phyloP scores from a whole-genome alignment of 2,888 invertebrate species.

The Temnothorax ravouxi region DNA sequence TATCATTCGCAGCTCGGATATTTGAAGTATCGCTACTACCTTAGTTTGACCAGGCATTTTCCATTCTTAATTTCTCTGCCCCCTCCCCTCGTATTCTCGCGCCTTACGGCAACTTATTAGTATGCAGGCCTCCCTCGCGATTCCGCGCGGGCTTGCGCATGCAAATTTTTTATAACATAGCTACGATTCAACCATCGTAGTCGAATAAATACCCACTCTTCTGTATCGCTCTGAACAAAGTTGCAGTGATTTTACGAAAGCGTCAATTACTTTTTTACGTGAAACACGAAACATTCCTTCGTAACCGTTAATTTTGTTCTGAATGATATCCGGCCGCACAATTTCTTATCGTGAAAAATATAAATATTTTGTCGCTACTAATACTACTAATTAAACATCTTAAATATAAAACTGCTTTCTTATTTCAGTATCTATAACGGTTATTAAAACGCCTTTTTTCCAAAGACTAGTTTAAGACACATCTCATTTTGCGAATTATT shows the following conservation, averaged over 20 bases:
- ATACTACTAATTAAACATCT: neutral
- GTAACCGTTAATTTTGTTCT: conserved; percentile 19
- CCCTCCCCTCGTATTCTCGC: conserved; percentile 28
- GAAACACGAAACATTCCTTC: neutral
- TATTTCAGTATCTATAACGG: neutral
- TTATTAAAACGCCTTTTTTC: neutral
- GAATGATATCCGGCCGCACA: neutral
- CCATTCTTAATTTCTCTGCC: conserved; percentile 51
- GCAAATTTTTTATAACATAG: conserved; percentile 53
- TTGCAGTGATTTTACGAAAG: conserved; percentile 24
- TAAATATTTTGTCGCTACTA: neutral
- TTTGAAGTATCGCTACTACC: conserved; percentile 59
- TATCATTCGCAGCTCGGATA: conserved; percentile 56
- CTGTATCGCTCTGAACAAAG: neutral
- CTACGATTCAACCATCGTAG: conserved; percentile 32
- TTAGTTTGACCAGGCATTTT: conserved; percentile 57
- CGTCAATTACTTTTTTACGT: conserved; percentile 21
- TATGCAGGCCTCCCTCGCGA: conserved; percentile 52
- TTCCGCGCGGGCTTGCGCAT: conserved; percentile 51
- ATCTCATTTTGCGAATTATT: neutral
- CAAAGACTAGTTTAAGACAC: neutral
- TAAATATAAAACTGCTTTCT: neutral
- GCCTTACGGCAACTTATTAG: conserved; percentile 56
- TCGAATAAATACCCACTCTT: conserved; percentile 22
- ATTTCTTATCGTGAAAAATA: conserved; percentile 12